Evolutionary conservation across 2,888 invertebrate genomes (phyloP), one percentile per base, ranked within the genome.

Genomic region (Drosophila sordidapex): DNA sequence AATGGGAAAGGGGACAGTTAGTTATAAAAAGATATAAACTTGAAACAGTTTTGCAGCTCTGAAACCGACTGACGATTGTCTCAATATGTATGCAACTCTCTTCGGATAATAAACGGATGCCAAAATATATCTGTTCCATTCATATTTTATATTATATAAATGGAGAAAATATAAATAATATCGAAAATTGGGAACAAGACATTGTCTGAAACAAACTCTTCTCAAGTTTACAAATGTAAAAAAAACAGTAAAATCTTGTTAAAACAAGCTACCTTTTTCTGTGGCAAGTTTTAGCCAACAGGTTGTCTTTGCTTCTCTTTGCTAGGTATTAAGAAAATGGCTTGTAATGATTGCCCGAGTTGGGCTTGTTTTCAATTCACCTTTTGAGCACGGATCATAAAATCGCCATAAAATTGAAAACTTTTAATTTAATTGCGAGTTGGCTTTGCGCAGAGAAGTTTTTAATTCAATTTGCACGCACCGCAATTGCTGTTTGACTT

Each of bases 371-470:
- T 59, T 68, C 27, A 49, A 62, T 51, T 57, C n/a, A 51, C 38
- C 54, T 56, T 68, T 61, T 43, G 46, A 71, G 70, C 54, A 67
- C 78, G 69, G 68, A 59, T 76, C 83, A 87, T 89, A 87, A 87
- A 85, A 85, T 76, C 65, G 79, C 68, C 69, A 87, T 79, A 60
- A 79, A 81, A 84, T 84, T 62, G 61, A 57, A 72, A 78, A 87
- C 76, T 89, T 87, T 89, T 87, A 87, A 87, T 87, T 89, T 87
- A 87, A 89, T 89, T 85, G 73, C 71, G 46, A 51, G 38, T 57
- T 59, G 36, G 71, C 75, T 77, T 69, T 77, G 74, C 15, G 79
- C 63, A 60, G 38, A 36, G 54, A 79, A 78, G 74, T 78, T 83
- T 79, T 87, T 78, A 85, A 87, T 89, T 85, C 61, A 87, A 87